Percentiles rank a stretch among this genome's conserved stretches.
Conservation (phyloP, 2,888 invertebrate species). For the Allygus modestus region DNA sequence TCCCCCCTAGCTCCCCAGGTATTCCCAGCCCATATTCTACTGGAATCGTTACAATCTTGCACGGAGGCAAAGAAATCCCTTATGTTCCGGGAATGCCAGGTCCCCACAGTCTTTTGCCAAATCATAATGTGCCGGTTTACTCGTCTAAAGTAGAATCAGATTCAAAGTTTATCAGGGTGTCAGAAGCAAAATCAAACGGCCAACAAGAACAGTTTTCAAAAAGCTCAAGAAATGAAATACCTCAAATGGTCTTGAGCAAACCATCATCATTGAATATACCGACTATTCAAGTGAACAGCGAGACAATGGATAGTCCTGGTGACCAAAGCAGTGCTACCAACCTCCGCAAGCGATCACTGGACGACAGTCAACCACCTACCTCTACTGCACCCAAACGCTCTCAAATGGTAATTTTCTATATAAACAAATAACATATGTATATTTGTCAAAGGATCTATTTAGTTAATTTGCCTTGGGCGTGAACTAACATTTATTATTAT, state of each 20-base stretch:
- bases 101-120: conserved; percentile 80
- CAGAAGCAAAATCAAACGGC: conserved; percentile 17
- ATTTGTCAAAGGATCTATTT: too few species aligned
- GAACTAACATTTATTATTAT: too few species aligned
- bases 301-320: conserved; percentile 41
- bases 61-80: conserved; percentile 87
- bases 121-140: conserved; percentile 74
- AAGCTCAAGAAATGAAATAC: neutral
- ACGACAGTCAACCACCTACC: conserved; percentile 37
- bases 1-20: conserved; percentile 70
- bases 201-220: conserved; percentile 2
- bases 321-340: conserved; percentile 48
- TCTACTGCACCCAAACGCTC: conserved; percentile 21
- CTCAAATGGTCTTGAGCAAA: conserved; percentile 68
- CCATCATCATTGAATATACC: conserved; percentile 70
- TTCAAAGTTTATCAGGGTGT: neutral
- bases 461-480: too few species aligned
- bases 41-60: conserved; percentile 81
- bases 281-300: conserved; percentile 53
- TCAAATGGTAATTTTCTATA: conserved; percentile 16
- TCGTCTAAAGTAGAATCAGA: conserved; percentile 66
- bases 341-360: conserved; percentile 43
- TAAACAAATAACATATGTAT: too few species aligned
- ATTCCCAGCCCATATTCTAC: conserved; percentile 70
- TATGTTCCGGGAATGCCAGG: conserved; percentile 94